These are phyloP conservation scores for Xylota sylvarum DNA, from an alignment of 2,888 invertebrate genomes.

Conservation along the genomic window DNA sequence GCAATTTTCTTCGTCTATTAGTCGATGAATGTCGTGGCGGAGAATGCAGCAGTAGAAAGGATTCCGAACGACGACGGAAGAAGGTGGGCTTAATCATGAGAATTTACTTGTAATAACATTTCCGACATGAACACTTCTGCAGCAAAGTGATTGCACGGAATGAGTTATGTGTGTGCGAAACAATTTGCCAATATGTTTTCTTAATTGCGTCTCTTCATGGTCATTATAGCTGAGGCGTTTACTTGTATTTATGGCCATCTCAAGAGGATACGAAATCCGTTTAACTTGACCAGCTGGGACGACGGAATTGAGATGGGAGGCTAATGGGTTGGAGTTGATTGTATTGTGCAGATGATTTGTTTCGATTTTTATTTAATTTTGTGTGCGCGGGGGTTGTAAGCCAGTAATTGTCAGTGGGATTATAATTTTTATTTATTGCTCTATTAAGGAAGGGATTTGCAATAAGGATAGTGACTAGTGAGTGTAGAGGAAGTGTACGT, in stretches of 20 bases:
- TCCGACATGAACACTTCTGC: slow-evolving; percentile 74
- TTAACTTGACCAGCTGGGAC: slow-evolving; percentile 20
- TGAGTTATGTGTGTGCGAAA: slow-evolving; percentile 66
- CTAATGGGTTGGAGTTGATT: slow-evolving; percentile 56
- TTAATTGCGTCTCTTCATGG: slow-evolving; percentile 75
- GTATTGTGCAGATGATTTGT: slow-evolving; percentile 48
- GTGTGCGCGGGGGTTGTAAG: background rate
- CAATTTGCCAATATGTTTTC: slow-evolving; percentile 76
- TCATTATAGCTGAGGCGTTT: slow-evolving; percentile 59
- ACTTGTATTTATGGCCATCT: slow-evolving; percentile 55
- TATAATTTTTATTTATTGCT: slow-evolving; percentile 24
- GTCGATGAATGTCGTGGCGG: slow-evolving; percentile 51
- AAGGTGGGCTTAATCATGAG: slow-evolving; percentile 74
- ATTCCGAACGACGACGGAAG: slow-evolving; percentile 23
- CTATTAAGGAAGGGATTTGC: background rate
- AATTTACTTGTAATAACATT: slow-evolving; percentile 77
- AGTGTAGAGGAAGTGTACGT: no score
- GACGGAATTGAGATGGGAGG: background rate
- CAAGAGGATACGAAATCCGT: slow-evolving; percentile 40
- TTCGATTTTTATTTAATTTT: slow-evolving; percentile 45
- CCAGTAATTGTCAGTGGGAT: slow-evolving; percentile 14
- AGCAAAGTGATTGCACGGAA: slow-evolving; percentile 72
- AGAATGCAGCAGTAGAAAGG: slow-evolving; percentile 11
- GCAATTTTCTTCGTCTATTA: slow-evolving; percentile 73
- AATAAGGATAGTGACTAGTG: no score